These are phyloP conservation scores for Salvelinus sp. DNA, from an alignment of 2,113 vertebrate genomes.

Conservation along the genomic window DNA sequence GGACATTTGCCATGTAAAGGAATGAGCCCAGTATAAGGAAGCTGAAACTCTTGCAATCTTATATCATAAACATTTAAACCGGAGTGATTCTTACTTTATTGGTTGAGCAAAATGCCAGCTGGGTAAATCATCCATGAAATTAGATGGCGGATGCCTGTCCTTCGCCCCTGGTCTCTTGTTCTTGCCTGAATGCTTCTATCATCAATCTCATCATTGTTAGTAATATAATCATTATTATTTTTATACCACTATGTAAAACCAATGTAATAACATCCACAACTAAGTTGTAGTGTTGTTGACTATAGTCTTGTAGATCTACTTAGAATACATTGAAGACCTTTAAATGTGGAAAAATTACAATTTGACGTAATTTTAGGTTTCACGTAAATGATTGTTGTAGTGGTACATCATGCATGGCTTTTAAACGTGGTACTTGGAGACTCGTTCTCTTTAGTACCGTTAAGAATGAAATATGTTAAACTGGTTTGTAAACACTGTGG, in stretches of 20 bases:
- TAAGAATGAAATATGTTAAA: neutral
- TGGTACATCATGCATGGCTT: neutral
- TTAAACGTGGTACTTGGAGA: neutral
- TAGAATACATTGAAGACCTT: neutral
- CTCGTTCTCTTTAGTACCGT: neutral
- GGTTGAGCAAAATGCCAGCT: slow-evolving; percentile 43
- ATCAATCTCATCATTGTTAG: slow-evolving; percentile 13
- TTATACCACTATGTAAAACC: neutral
- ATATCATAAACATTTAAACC: slow-evolving; percentile 21
- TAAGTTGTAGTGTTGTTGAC: too few species aligned
- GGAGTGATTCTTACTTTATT: slow-evolving; percentile 22
- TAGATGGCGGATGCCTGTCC: neutral
- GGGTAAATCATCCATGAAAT: slow-evolving; percentile 58
- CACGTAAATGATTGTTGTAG: neutral
- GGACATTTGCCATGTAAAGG: neutral
- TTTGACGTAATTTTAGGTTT: neutral
- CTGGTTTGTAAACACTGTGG: neutral
- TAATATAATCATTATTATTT: neutral
- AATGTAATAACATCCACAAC: too few species aligned
- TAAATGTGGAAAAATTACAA: neutral
- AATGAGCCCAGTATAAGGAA: neutral
- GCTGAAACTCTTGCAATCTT: slow-evolving; percentile 16
- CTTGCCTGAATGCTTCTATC: slow-evolving; percentile 31
- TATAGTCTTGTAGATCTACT: neutral
- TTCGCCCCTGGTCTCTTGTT: slow-evolving; percentile 3